These are phyloP conservation scores for Taenaris catops DNA, from an alignment of 2,888 invertebrate species.

Conservation along the genomic window DNA sequence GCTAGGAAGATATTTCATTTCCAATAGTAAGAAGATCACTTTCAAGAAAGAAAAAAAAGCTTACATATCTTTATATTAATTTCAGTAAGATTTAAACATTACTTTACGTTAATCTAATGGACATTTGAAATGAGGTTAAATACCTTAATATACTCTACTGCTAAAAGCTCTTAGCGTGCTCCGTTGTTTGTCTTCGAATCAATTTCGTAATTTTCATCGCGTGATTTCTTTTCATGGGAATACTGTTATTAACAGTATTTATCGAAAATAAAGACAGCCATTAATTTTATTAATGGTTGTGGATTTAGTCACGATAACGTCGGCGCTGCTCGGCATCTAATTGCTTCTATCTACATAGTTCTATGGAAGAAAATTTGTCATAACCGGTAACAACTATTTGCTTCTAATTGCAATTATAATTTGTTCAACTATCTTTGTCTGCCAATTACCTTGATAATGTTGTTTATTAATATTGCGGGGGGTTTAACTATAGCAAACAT, in stretches of 20 bases:
- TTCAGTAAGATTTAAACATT: too few species aligned
- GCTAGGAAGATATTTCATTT: too few species aligned
- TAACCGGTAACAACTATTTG: neutral
- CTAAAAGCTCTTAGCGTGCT: constrained; percentile 14
- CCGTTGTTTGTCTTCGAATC: constrained; percentile 24
- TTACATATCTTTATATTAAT: too few species aligned
- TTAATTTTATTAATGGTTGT: constrained; percentile 16
- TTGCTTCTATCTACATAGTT: constrained; percentile 7
- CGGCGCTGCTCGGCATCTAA: constrained; percentile 8
- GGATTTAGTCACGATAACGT: constrained; percentile 13
- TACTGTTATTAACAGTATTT: constrained; percentile 26
- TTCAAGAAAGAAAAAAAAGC: too few species aligned
- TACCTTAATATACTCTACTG: neutral
- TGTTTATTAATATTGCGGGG: too few species aligned
- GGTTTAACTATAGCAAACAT: too few species aligned
- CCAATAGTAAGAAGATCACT: too few species aligned
- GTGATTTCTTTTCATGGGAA: constrained; percentile 30
- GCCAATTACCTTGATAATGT: too few species aligned
- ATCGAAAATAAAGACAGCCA: constrained; percentile 26
- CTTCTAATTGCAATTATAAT: neutral
- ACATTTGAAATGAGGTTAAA: constrained; percentile 2
- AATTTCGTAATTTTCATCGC: constrained; percentile 29
- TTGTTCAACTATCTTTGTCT: neutral
- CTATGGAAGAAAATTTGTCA: neutral
- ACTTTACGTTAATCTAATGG: too few species aligned